Evolutionary conservation across 2,797 vertebrate species (phyloP).

Genomic region (Gymnopithys bicolor): DNA sequence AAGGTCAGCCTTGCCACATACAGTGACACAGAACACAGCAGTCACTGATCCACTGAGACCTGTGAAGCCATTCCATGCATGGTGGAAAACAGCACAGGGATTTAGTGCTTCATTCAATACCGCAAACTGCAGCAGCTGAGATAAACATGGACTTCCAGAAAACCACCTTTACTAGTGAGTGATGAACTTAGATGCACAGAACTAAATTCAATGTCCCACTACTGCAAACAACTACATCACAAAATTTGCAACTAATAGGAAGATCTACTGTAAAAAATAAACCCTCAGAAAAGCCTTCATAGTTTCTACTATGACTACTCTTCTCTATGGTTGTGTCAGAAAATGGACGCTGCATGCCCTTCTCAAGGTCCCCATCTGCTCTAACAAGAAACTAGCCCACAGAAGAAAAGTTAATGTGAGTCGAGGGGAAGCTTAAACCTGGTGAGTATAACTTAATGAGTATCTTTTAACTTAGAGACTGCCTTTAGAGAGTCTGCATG

Average conservation of each 20-base stretch:
- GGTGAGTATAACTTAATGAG: neutral
- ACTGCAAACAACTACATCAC: neutral
- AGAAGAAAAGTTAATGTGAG: neutral
- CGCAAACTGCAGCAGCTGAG: neutral
- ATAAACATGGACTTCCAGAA: neutral
- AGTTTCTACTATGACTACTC: neutral
- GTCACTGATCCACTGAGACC: neutral
- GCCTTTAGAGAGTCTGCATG: neutral
- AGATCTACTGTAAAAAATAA: neutral
- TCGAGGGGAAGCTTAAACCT: neutral
- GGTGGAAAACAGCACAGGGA: neutral
- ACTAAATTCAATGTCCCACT: neutral
- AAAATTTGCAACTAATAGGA: neutral
- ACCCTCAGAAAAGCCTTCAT: neutral
- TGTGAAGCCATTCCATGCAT: neutral
- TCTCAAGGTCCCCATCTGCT: neutral
- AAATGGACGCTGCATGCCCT: neutral
- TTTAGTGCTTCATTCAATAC: neutral
- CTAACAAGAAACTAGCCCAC: neutral
- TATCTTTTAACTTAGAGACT: neutral
- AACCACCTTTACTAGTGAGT: neutral
- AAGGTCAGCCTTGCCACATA: neutral
- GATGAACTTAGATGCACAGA: neutral
- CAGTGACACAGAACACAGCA: neutral
- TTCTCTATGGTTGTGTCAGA: neutral